These are phyloP conservation scores for Xylota sylvarum DNA, from an alignment of 2,888 invertebrate species.

Conservation along the genomic window DNA sequence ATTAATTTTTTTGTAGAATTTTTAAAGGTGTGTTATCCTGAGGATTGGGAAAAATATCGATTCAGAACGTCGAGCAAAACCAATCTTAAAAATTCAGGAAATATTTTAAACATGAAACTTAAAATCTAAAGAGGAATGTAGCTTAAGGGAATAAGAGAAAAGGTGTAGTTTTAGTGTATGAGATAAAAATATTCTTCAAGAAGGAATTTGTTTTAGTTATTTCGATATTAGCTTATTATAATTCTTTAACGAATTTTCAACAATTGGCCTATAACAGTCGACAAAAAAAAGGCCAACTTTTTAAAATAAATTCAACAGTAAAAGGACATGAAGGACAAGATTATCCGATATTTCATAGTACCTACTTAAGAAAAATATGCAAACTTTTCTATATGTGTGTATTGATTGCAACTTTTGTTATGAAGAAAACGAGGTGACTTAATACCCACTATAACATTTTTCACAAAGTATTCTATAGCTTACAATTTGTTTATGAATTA, in stretches of 20 bases:
- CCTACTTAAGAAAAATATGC: slow-evolving; percentile 5
- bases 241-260: background rate
- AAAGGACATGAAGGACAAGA: slow-evolving; percentile 10
- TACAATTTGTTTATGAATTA: slow-evolving; percentile 52
- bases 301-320: background rate
- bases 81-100: background rate
- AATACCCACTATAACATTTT: slow-evolving; percentile 4
- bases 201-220: too few relatives aligned
- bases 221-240: background rate
- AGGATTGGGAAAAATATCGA: background rate
- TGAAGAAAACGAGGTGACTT: slow-evolving; percentile 43
- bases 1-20: background rate
- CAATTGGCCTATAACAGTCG: background rate
- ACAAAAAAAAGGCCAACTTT: background rate
- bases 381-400: slow-evolving; percentile 35
- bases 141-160: too few relatives aligned
- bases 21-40: background rate
- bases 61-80: background rate
- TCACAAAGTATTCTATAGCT: background rate
- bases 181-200: too few relatives aligned
- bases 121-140: too few relatives aligned
- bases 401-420: slow-evolving; percentile 63
- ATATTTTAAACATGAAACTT: too few relatives aligned
- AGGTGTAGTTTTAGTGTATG: too few relatives aligned
- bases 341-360: slow-evolving; percentile 2